A percentile compares a stretch with the other conserved stretches of the same genome.
These are phyloP conservation scores for Gymnocephalus cernua DNA, from an alignment of 2,113 vertebrate species.

Conservation along the genomic window DNA sequence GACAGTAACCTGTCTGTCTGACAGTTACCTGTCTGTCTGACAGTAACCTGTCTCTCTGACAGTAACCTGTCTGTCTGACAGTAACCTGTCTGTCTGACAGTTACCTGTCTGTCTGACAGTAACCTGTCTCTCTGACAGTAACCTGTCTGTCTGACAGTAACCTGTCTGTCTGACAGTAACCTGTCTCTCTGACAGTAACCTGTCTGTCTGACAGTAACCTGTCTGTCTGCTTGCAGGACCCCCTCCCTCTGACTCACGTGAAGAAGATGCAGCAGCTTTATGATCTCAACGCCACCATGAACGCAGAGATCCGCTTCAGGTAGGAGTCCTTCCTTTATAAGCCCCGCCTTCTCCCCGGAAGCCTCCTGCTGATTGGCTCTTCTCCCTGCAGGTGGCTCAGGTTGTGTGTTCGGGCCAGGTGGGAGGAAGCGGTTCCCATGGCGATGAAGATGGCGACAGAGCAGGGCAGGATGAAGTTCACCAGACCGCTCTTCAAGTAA, in stretches of 20 bases:
- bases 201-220: no score
- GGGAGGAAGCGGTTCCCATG: slow-evolving; percentile 92
- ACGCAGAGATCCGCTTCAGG: slow-evolving; percentile 96
- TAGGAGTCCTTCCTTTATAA: slow-evolving; percentile 48
- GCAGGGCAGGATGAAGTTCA: slow-evolving; percentile 98
- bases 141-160: no score
- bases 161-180: no score
- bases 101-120: no score
- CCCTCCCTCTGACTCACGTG: slow-evolving; percentile 90
- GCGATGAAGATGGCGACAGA: slow-evolving; percentile 96
- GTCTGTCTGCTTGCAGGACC: slow-evolving; percentile 75
- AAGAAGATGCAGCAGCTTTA: slow-evolving; percentile 95
- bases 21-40: no score
- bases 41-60: no score
- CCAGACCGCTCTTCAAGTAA: slow-evolving; percentile 94
- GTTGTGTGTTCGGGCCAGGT: slow-evolving; percentile 90
- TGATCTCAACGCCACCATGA: slow-evolving; percentile 87
- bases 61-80: neutral
- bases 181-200: no score
- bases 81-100: neutral
- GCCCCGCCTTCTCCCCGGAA: neutral
- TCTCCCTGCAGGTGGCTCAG: slow-evolving; percentile 89
- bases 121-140: no score
- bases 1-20: neutral
- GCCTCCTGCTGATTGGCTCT: slow-evolving; percentile 18